Conservation (phyloP, 1,140 invertebrate genomes). For the Pseudomyrmex gracilis region DNA sequence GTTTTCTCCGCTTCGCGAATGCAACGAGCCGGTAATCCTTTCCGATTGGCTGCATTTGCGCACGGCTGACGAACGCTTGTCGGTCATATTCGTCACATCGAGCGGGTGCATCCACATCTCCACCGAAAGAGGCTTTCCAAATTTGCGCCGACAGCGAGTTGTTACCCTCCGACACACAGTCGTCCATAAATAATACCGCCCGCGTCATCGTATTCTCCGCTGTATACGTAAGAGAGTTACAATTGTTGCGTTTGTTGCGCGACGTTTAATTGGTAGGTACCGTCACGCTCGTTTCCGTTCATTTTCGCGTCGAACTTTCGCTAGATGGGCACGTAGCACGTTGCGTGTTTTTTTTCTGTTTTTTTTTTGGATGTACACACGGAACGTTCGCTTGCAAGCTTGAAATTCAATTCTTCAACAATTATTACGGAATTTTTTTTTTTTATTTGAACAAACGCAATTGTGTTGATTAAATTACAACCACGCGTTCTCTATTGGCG, state of each 20-base stretch:
- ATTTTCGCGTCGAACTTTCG: background rate
- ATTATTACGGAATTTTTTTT: too few relatives aligned
- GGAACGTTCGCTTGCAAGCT: background rate
- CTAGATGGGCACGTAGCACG: background rate
- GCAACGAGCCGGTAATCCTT: constrained; percentile 48
- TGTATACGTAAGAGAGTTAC: too few relatives aligned
- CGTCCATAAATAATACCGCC: constrained; percentile 32
- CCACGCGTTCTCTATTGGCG: background rate
- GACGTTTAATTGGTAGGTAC: constrained; percentile 11
- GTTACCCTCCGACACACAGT: background rate
- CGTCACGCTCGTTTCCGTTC: background rate
- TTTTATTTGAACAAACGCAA: too few relatives aligned
- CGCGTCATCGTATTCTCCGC: constrained; percentile 2
- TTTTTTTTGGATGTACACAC: background rate
- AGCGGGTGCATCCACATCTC: constrained; percentile 1
- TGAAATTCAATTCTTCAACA: background rate
- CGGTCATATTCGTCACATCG: constrained; percentile 21
- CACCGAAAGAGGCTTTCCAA: constrained; percentile 35
- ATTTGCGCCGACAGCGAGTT: constrained; percentile 12
- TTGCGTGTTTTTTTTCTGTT: background rate
- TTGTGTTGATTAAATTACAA: too few relatives aligned
- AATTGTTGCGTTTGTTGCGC: constrained; percentile 9
- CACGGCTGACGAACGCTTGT: constrained; percentile 28
- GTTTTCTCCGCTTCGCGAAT: constrained; percentile 31
- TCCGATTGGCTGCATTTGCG: constrained; percentile 43